These are phyloP conservation scores for Bombus confusus DNA, from an alignment of 1,140 invertebrate genomes.

Conservation along the genomic window DNA sequence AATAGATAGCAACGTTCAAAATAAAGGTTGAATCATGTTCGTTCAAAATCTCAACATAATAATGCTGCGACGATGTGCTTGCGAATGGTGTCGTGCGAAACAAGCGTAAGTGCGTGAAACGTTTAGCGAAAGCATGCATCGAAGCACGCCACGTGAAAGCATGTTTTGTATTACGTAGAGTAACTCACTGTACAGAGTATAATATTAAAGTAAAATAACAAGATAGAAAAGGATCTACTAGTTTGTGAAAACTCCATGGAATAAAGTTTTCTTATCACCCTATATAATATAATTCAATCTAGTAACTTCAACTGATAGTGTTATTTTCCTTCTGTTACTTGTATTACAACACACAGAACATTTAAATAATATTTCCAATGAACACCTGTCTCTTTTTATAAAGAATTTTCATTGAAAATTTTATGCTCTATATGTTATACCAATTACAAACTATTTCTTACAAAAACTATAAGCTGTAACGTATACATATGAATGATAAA, in stretches of 20 bases:
- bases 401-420: too few species aligned
- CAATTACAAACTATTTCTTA: background rate
- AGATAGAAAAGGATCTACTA: constrained; percentile 5
- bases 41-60: constrained; percentile 37
- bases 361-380: background rate
- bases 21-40: background rate
- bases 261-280: background rate
- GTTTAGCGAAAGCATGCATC: constrained; percentile 63
- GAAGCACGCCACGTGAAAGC: constrained; percentile 63
- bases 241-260: background rate
- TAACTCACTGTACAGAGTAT: constrained; percentile 9
- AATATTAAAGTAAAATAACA: background rate
- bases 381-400: background rate
- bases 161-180: constrained; percentile 30
- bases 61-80: constrained; percentile 56
- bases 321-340: background rate
- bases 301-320: background rate
- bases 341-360: background rate
- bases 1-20: background rate
- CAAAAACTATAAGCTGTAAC: background rate
- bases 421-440: too few species aligned
- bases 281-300: background rate
- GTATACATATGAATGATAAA: background rate
- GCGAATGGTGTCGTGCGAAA: constrained; percentile 70
- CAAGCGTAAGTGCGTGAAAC: constrained; percentile 67